These are phyloP conservation scores for Amitus sp. DNA, from an alignment of 2,888 invertebrate species.

Conservation along the genomic window DNA sequence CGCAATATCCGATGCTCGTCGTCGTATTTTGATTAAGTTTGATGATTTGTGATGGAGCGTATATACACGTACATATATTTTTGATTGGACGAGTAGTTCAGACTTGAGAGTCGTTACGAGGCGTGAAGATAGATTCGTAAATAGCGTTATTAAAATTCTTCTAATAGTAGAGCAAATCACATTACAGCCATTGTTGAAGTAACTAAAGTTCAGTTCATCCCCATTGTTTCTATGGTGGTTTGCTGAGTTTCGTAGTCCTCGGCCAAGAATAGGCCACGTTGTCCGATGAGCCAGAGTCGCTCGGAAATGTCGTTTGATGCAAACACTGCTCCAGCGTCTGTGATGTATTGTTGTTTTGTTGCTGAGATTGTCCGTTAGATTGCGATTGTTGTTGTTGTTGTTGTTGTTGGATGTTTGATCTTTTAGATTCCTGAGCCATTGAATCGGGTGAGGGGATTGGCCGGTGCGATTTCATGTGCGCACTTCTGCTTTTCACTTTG, in stretches of 20 bases:
- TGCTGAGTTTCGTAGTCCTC: conserved; percentile 61
- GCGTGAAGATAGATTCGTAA: conserved; percentile 40
- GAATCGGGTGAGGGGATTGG: conserved; percentile 78
- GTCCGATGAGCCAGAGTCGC: conserved; percentile 46
- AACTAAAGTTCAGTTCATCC: conserved; percentile 58
- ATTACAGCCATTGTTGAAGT: conserved; percentile 63
- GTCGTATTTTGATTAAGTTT: conserved; percentile 28
- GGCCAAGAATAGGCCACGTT: conserved; percentile 60
- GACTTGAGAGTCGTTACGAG: conserved; percentile 38
- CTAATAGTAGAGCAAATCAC: conserved; percentile 42
- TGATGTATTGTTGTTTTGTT: conserved; percentile 50
- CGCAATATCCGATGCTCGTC: neutral
- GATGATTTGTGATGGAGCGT: conserved; percentile 27
- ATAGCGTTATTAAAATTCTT: conserved; percentile 39
- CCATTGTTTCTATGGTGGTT: conserved; percentile 63
- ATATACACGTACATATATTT: conserved; percentile 13
- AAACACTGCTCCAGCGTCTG: conserved; percentile 46
- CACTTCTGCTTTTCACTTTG: conserved; percentile 98
- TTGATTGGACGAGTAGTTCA: conserved; percentile 41
- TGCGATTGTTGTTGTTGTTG: conserved; percentile 38
- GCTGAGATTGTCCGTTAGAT: conserved; percentile 40
- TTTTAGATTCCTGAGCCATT: conserved; percentile 77
- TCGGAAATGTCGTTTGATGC: conserved; percentile 46
- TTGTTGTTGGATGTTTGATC: conserved; percentile 47
- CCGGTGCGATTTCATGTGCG: conserved; percentile 99